Conservation (phyloP, 2,888 invertebrate species). For the Thalpophila matura region DNA sequence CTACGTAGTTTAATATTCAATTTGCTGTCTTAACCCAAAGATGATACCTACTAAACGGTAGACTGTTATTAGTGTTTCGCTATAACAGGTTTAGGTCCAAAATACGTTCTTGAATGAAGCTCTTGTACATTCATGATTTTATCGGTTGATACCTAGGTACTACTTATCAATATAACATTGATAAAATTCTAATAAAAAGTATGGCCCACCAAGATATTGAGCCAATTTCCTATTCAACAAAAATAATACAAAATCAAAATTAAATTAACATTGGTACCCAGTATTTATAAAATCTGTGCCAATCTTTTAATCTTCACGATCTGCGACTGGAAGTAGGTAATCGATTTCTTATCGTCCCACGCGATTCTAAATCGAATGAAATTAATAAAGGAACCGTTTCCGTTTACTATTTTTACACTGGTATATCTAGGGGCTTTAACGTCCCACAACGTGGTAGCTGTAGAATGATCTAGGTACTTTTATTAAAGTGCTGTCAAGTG, state of each 20-base stretch:
- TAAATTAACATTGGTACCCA: constrained; percentile 1
- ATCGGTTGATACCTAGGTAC: too few relatives aligned
- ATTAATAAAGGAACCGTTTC: constrained; percentile 21
- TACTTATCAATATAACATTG: too few relatives aligned
- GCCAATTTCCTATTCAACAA: too few relatives aligned
- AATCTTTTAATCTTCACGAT: constrained; percentile 52
- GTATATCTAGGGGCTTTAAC: too few relatives aligned
- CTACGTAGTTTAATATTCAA: constrained; percentile 63
- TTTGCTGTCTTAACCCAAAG: constrained; percentile 55
- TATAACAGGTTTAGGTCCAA: constrained; percentile 6
- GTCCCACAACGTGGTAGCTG: too few relatives aligned
- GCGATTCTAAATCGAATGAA: constrained; percentile 30
- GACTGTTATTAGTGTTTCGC: constrained; percentile 30
- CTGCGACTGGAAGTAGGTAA: constrained; percentile 38
- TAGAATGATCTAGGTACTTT: too few relatives aligned
- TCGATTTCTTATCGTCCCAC: constrained; percentile 46
- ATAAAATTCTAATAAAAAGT: too few relatives aligned
- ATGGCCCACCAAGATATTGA: too few relatives aligned
- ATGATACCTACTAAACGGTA: constrained; percentile 35
- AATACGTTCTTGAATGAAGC: background rate
- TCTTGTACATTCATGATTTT: too few relatives aligned
- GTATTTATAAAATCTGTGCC: constrained; percentile 23
- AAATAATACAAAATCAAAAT: background rate
- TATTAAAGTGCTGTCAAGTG: too few relatives aligned
- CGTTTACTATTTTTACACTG: background rate